Evolutionary conservation across 1,140 invertebrate genomes (phyloP).

Genomic region (Diploscapter pachys): DNA sequence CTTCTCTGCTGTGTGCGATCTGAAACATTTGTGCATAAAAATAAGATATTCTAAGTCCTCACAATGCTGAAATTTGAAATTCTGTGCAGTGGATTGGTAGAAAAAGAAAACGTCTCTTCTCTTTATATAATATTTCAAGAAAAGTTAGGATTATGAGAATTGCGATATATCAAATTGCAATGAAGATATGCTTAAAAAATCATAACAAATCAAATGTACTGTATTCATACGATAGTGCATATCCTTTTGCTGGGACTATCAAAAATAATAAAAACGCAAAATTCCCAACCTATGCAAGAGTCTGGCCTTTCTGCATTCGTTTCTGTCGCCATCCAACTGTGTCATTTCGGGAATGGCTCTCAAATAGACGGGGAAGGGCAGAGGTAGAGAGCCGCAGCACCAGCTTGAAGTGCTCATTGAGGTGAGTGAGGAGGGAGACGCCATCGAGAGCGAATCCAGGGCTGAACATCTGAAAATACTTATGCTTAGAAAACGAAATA

Average conservation of each 20-base stretch:
- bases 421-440: too few relatives aligned
- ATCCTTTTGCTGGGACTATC: neutral
- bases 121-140: neutral
- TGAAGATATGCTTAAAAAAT: too few relatives aligned
- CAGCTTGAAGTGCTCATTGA: neutral
- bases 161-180: neutral
- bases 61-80: too few relatives aligned
- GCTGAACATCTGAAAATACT: neutral
- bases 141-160: neutral
- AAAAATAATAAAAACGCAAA: neutral
- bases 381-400: neutral
- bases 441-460: too few relatives aligned
- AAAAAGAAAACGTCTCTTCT: neutral
- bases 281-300: constrained; percentile 8
- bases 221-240: too few relatives aligned
- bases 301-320: constrained; percentile 13
- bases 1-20: constrained; percentile 20
- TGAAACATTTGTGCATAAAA: neutral
- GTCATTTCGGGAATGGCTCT: constrained; percentile 22
- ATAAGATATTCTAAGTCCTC: too few relatives aligned
- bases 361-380: neutral
- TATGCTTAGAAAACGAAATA: neutral
- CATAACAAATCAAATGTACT: too few relatives aligned
- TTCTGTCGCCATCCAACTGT: constrained; percentile 14
- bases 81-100: too few relatives aligned